Evolutionary conservation across 2,797 vertebrate species (phyloP).

Genomic region (Vultur gryphus): DNA sequence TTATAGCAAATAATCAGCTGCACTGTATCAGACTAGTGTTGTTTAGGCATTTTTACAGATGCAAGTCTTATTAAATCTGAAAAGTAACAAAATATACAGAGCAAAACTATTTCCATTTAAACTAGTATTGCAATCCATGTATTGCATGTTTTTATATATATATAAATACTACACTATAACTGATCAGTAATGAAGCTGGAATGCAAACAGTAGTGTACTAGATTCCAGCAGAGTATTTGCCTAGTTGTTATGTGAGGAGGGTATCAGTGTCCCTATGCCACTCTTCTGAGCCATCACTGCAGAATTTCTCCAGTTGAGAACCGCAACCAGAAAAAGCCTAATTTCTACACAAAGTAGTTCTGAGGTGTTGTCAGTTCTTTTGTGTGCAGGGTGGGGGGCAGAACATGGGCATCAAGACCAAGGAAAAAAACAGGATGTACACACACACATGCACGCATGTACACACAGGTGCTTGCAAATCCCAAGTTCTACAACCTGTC

Average conservation of each 20-base stretch:
- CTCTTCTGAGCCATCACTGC: neutral
- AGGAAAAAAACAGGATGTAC: neutral
- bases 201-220: slow-evolving; percentile 21
- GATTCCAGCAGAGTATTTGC: slow-evolving; percentile 36
- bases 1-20: slow-evolving; percentile 66
- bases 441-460: rapidly evolving
- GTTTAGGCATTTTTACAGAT: slow-evolving; percentile 67
- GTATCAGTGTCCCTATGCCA: neutral
- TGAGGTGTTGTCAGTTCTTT: slow-evolving; percentile 21
- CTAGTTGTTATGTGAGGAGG: neutral
- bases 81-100: slow-evolving; percentile 93
- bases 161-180: slow-evolving; percentile 86
- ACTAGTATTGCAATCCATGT: slow-evolving; percentile 76
- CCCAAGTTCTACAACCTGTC: neutral
- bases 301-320: neutral
- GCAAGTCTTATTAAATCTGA: slow-evolving; percentile 77
- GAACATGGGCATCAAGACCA: neutral
- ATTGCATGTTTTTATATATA: slow-evolving; percentile 67
- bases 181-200: slow-evolving; percentile 71
- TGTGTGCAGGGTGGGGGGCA: rapidly evolving
- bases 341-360: neutral
- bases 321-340: neutral
- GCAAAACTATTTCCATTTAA: slow-evolving; percentile 83
- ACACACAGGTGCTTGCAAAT: neutral
- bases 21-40: slow-evolving; percentile 23